Base-by-base conservation (phyloP, 1,140 invertebrate genomes). In the Drosophila sturtevanti region DNA sequence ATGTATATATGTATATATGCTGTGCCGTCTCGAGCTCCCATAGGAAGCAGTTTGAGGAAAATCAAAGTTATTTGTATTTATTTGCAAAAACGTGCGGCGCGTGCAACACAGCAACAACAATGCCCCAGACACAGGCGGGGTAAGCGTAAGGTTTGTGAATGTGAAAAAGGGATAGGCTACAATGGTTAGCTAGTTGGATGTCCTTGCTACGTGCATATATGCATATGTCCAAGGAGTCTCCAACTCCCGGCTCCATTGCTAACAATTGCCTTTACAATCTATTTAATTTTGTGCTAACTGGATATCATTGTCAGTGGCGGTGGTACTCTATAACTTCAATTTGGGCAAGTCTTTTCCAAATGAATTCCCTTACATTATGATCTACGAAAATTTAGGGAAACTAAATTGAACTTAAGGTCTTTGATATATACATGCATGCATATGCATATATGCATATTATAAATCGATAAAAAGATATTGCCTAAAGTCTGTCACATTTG, bases 41-140 rank as follows among this genome's bases (percentile, higher is more conserved):
- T 4, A 31, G 63, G 65, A 56, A 68, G 55, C 69, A 66, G 72
- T 68, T 72, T 75, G 75, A 48, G 72, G 22, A 81, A 86, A 86
- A 86, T 86, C 84, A 87, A 87, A 87, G 79, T 87, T 87, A 89
- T 87, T 87, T 87, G 84, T 89, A 87, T 87, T 87, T 87, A 87
- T 87, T 87, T 87, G 79, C 70, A 89, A 84, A 89, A 82, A 82
- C 82, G 82, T 87, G 81, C 68, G 66, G 68, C 78, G 70, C 75
- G 82, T 87, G 84, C 84, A 79, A 56, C 55, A 56, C 60, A 87
- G 44, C 61, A 77, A 64, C 76, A 81, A 79, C 67, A 87, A 81
- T 78, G 75, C 60, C 21, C 63, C 66, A 77, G 67, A 87, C 82
- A 79, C 61, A 79, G 62, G 27, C 27, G 27, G 27, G 27, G 27